phyloP scores from a whole-genome alignment of 2,888 invertebrate genomes.

The Euzophera pinguis region DNA sequence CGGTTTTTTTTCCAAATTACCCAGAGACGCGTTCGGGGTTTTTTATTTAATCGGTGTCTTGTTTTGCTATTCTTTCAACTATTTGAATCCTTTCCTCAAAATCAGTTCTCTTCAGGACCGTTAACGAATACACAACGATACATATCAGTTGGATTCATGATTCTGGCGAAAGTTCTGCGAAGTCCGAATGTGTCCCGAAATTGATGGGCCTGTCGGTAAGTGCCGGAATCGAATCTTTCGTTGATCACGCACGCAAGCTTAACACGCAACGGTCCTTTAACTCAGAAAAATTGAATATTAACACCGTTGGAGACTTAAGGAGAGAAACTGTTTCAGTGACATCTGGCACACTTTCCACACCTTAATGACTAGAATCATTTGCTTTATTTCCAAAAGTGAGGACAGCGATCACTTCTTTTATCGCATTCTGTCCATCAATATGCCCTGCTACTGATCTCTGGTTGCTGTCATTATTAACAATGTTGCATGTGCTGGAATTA shows the following conservation, averaged over 20 bases:
- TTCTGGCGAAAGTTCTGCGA: constrained; percentile 71
- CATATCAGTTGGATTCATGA: constrained; percentile 56
- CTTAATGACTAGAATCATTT: constrained; percentile 38
- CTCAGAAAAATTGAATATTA: constrained; percentile 39
- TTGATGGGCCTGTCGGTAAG: constrained; percentile 60
- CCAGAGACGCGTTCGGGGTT: too few relatives aligned
- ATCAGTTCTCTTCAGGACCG: constrained; percentile 17
- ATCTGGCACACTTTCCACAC: constrained; percentile 41
- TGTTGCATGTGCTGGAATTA: neutral
- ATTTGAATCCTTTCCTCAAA: too few relatives aligned
- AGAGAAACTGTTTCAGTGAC: constrained; percentile 46
- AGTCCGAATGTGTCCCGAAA: constrained; percentile 63
- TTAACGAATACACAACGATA: constrained; percentile 43
- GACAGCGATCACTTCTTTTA: constrained; percentile 2
- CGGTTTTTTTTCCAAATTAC: too few relatives aligned
- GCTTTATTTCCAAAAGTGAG: constrained; percentile 26
- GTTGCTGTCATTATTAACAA: neutral
- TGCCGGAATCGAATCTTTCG: constrained; percentile 61
- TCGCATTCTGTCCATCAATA: constrained; percentile 2
- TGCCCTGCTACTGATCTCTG: neutral
- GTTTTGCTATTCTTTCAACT: too few relatives aligned
- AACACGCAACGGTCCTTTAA: constrained; percentile 61
- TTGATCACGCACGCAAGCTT: constrained; percentile 53
- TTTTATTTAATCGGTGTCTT: too few relatives aligned
- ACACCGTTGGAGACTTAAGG: constrained; percentile 31